Evolutionary conservation across 1,140 invertebrate genomes (phyloP), one percentile per base, ranked within the genome.

Genomic region (Eubasilissa regina): DNA sequence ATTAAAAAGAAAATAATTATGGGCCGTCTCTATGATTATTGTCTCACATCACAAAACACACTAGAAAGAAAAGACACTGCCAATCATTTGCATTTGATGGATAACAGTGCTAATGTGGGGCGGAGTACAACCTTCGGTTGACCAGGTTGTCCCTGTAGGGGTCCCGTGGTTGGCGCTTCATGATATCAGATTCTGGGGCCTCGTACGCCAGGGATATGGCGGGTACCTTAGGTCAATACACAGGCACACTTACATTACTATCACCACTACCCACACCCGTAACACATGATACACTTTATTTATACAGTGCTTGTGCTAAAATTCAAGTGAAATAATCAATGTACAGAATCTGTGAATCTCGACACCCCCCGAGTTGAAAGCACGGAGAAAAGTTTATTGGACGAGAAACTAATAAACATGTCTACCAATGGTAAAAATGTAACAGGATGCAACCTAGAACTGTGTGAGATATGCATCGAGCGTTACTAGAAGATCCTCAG

Each of bases 161-260:
- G 92, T 98, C 94, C 91, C 97, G 93, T 84, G 97, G 97, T 91
- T 95, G 94, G 87, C 97, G 92, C 93, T 98, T 97, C 97, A 98
- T 98, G 90, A 98, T 98, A 93, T 98, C 96, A 87, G 94, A 95
- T 92, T 98, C 97, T 87, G 97, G 95, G 90, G 95, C 94, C 92
- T 98, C 97, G 91, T 98, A 98, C 90, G 96, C 97, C 92, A 97
- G 92, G 88, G 96, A 97, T 92, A 98, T 97, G 91, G 97, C 96
- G 89, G 96, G 97, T 91, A 97, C 94, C 95, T 96, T 56, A 84
- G 85, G 86, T 87, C 87, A 89, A 86, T 85, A 85, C 84, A 86
- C 83, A 84, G 79, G 62, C 70, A 83, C 80, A 81, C 72, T 64
- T 76, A 55, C 75, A 62, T 64, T 60, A 45, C 75, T 64, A 25